Evolutionary conservation across 1,140 invertebrate species (phyloP), one percentile per base, ranked within the genome.

Genomic region (Ganaspis sp.): DNA sequence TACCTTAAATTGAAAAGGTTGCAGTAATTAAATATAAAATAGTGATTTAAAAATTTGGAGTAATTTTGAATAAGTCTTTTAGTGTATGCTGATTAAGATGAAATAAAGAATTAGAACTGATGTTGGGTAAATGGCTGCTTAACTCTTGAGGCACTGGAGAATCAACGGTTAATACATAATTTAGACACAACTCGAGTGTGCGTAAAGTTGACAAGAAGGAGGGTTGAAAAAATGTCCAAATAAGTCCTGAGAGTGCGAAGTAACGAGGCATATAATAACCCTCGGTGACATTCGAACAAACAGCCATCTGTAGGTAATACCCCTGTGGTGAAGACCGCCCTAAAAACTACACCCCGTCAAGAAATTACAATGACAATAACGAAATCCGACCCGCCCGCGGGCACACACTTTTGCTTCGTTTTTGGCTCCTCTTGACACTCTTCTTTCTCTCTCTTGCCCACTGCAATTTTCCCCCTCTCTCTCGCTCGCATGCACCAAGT

Each of bases 341-440:
- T 85, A 85, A 90, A 91, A 90, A 90, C 89, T 90, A 84, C 86
- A 80, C 84, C 89, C 87, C 86, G 86, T 82, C 85, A 88, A 87
- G 84, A 87, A 89, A 91, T 91, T 90, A 90, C 88, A 91, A 91
- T 91, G 87, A 91, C 90, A 91, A 91, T 90, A 80, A 79, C 76
- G 89, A 90, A 91, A 91, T 90, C 84, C 84, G 89, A 91, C 88
- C 84, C 85, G 88, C 89, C 89, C 81, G 84, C 81, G 88, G 90
- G 88, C 87, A 88, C 83, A 77, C 82, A 86, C 84, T 84, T 77
- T 84, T 83, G 85, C 82, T 78, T 79, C 69, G 45, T 80, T 72
- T 81, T 80, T 84, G 70, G 70, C n/a, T 75, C 78, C 75, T 74
- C 78, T 80, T 80, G 45, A 42, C 72, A 38, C 72, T 71, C 71